Evolutionary conservation across 2,888 invertebrate genomes (phyloP).

Genomic region (Melanargia galathea): DNA sequence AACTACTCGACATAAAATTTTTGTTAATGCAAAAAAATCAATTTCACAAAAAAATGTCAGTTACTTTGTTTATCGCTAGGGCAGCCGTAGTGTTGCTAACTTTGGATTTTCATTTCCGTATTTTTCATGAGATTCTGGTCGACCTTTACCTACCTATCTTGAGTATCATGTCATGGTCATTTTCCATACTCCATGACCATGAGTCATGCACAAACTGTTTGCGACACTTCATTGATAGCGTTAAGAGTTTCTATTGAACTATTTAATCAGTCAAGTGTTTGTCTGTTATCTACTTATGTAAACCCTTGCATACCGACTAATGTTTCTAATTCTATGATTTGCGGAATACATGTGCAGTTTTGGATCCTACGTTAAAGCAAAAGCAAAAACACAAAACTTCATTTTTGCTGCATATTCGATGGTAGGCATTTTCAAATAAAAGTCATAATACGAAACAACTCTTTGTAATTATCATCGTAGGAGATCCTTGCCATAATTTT

Average conservation of each 20-base stretch:
- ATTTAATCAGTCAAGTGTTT: slow-evolving; percentile 8
- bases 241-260: background rate
- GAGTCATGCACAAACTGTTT: background rate
- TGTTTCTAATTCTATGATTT: background rate
- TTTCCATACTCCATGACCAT: no score
- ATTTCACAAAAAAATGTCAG: no score
- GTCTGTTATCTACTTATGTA: background rate
- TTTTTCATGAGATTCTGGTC: no score
- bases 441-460: slow-evolving; percentile 61
- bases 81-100: no score
- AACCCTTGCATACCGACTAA: background rate
- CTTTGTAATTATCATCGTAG: slow-evolving; percentile 78
- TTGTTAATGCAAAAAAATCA: no score
- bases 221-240: background rate
- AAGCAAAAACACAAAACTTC: background rate
- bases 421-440: slow-evolving; percentile 37
- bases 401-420: background rate
- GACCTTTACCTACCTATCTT: no score
- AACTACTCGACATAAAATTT: no score
- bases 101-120: no score
- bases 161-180: no score
- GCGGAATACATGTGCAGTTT: background rate
- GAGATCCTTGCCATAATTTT: slow-evolving; percentile 81
- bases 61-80: no score
- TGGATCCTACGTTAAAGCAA: background rate